These are phyloP conservation scores for Caenorhabditis angaria DNA, from an alignment of 2,888 invertebrate species.

Conservation along the genomic window DNA sequence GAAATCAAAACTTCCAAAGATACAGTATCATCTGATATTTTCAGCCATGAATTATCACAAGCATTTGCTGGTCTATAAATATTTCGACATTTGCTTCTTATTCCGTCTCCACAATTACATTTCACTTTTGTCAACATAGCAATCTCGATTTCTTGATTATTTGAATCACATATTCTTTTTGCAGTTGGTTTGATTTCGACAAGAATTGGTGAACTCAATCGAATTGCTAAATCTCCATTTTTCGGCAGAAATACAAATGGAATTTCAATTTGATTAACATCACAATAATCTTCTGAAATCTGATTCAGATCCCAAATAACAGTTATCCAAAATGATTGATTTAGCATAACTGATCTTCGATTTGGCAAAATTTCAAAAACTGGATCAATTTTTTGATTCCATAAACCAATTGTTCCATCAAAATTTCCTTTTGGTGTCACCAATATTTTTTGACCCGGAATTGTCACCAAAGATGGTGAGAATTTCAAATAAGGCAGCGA, in stretches of 20 bases:
- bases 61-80: conserved; percentile 42
- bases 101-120: conserved; percentile 47
- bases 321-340: conserved; percentile 48
- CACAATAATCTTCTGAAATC: conserved; percentile 9
- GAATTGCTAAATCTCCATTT: conserved; percentile 23
- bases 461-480: conserved; percentile 28
- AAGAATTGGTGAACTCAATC: conserved; percentile 17
- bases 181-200: not conserved
- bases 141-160: conserved; percentile 10
- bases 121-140: conserved; percentile 30
- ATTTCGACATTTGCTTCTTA: conserved; percentile 27
- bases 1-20: conserved; percentile 45
- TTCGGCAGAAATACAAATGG: conserved; percentile 40
- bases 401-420: conserved; percentile 34
- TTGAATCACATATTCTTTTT: not conserved
- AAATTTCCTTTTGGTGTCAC: conserved; percentile 17
- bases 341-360: conserved; percentile 24
- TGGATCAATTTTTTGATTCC: conserved; percentile 25
- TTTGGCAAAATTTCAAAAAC: conserved; percentile 21
- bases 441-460: conserved; percentile 22
- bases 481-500: conserved; percentile 25
- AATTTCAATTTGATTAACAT: conserved; percentile 15
- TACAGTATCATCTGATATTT: conserved; percentile 52
- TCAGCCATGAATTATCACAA: conserved; percentile 46
- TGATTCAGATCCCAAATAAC: conserved; percentile 14